Evolutionary conservation across 2,888 invertebrate genomes (phyloP).

Genomic region (Eupithecia centaureata): DNA sequence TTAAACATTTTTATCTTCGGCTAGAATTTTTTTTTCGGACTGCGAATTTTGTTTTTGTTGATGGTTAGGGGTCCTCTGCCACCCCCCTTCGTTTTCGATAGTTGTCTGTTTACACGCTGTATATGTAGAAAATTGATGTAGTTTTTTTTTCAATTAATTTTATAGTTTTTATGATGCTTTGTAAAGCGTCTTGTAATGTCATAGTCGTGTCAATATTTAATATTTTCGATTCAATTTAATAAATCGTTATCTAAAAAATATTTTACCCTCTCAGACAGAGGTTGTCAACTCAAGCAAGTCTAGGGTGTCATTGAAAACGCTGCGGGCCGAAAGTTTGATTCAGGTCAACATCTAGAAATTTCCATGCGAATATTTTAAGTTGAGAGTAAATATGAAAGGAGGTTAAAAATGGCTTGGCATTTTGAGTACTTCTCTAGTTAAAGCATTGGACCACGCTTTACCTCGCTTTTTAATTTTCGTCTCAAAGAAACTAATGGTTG

Average conservation of each 20-base stretch:
- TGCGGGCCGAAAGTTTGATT: not conserved
- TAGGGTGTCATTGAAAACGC: not conserved
- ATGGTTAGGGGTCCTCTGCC: no score
- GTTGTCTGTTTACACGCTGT: no score
- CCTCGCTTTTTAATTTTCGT: not conserved
- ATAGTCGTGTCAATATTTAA: no score
- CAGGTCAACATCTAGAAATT: conserved; percentile 2
- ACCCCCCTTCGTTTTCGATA: no score
- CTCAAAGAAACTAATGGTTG: not conserved
- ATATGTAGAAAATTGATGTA: no score
- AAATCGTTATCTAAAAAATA: not conserved
- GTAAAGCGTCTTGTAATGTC: no score
- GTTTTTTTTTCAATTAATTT: no score
- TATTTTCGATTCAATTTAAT: no score
- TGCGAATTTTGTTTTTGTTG: no score
- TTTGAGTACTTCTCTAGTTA: not conserved
- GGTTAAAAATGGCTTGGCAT: not conserved
- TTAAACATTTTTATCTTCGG: no score
- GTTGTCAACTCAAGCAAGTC: not conserved
- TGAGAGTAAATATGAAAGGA: conserved; percentile 1
- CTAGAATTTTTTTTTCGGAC: no score
- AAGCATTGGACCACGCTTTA: not conserved
- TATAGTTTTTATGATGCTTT: no score
- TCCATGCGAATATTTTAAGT: conserved; percentile 8
- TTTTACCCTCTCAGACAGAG: not conserved